Conservation (phyloP, 2,888 invertebrate species). For the Hydrotaea cyrtoneurina region DNA sequence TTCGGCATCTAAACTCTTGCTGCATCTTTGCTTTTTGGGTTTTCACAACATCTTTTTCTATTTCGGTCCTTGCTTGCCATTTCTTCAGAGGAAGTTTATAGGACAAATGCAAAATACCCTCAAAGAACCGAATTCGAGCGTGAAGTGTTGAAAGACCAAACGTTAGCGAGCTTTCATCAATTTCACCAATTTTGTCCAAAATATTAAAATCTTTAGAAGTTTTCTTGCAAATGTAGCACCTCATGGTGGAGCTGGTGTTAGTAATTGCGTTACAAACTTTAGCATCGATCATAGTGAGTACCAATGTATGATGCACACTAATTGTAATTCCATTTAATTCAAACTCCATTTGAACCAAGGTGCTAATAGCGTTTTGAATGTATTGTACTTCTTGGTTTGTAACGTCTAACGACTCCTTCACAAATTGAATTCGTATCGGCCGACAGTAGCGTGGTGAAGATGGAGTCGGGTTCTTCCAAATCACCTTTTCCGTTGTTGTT, state of each 20-base stretch:
- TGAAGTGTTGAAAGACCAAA: slow-evolving; percentile 14
- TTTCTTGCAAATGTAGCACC: slow-evolving; percentile 74
- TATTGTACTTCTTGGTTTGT: slow-evolving; percentile 68
- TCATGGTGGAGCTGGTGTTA: slow-evolving; percentile 72
- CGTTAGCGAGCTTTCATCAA: neutral
- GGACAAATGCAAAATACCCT: slow-evolving; percentile 8
- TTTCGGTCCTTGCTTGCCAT: slow-evolving; percentile 15
- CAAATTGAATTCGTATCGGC: slow-evolving; percentile 48
- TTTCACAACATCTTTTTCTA: slow-evolving; percentile 11
- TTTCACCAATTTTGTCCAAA: slow-evolving; percentile 47
- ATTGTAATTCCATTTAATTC: slow-evolving; percentile 56
- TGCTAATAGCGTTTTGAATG: slow-evolving; percentile 54
- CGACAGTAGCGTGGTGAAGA: slow-evolving; percentile 60
- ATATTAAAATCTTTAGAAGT: slow-evolving; percentile 76
- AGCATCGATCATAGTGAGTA: slow-evolving; percentile 75
- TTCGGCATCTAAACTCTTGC: slow-evolving; percentile 28
- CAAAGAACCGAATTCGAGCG: slow-evolving; percentile 13
- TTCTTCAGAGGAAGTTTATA: slow-evolving; percentile 1
- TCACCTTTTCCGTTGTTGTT: slow-evolving; percentile 10
- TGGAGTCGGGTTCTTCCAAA: slow-evolving; percentile 69
- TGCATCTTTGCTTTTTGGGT: slow-evolving; percentile 5
- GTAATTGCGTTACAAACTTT: no score
- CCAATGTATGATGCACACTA: slow-evolving; percentile 59
- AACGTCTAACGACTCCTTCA: no score
- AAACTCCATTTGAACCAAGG: slow-evolving; percentile 40